Base-by-base conservation (phyloP, 2,888 invertebrate species). In the Rhagonycha fulva region DNA sequence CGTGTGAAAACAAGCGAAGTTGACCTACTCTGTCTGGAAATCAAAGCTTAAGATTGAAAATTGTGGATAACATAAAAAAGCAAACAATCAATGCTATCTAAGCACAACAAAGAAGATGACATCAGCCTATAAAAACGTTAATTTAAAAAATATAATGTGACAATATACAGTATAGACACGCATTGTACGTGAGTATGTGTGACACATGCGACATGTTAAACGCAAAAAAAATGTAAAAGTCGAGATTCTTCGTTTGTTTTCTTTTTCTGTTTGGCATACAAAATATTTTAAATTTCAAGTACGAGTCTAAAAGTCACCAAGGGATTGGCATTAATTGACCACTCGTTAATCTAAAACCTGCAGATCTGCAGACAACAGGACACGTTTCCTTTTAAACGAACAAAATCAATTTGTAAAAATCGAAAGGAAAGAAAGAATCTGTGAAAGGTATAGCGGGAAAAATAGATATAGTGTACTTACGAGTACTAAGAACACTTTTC, bases 101-200 rank as follows among this genome's bases (percentile, higher is more conserved):
- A 19, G 32, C 70, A 7, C 69, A 70, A 74, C 70, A 74, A 74
- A 74, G 63, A 60, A 60, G 32, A 72, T 71, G 72, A 62, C 75
- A 75, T 72, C 73, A 68, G 75, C 71, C 68, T 70, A 75, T 69
- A 62, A 72, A 78, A 74, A 80, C 71, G 75, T 77, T 76, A 66
- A 76, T 76, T 75, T 76, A 76, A 79, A 81, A 76, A 79, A 75
- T 76, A 66, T 78, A 79, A 79, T 81, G 76, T 71, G 78, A 80
- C 78, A 79, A 80, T 81, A 76, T 79, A 72, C 77, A 81, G 78
- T 77, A 76, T 71, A 74, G 76, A 76, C 82, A 82, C 82, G 82
- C 76, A 75, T 77, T 71, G 79, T 82, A 83, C 83, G 82, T 83
- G 83, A 79, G 76, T 76, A 81, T 82, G 79, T 76, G 78, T 74